Evolutionary conservation across 2,888 invertebrate species (phyloP).

Genomic region (Lithosia quadra): DNA sequence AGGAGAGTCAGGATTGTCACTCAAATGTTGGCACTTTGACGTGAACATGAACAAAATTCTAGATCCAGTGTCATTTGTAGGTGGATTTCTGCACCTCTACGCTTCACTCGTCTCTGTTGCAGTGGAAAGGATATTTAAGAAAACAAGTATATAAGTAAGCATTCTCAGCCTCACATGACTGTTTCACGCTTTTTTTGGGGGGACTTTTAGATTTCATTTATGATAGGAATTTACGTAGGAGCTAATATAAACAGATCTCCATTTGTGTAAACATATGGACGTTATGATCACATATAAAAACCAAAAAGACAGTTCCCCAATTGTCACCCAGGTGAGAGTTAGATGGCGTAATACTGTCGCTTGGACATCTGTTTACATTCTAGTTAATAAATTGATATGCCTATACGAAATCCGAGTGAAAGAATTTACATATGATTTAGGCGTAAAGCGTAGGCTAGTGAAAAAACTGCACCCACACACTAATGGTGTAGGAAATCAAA

Average conservation of each 20-base stretch:
- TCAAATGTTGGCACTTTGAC: too few species aligned
- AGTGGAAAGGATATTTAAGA: neutral
- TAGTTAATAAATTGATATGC: slow-evolving; percentile 20
- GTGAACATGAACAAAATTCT: neutral
- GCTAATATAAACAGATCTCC: neutral
- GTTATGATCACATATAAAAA: slow-evolving; percentile 7
- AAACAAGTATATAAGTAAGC: neutral
- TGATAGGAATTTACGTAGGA: slow-evolving; percentile 2
- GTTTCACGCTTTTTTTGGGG: neutral
- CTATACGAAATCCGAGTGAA: slow-evolving; percentile 21
- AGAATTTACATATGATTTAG: slow-evolving; percentile 47
- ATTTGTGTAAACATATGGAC: neutral
- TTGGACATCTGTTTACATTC: neutral
- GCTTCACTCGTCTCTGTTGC: too few species aligned
- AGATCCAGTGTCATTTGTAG: neutral
- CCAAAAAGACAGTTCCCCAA: slow-evolving; percentile 11
- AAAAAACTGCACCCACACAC: slow-evolving; percentile 56
- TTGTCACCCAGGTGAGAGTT: slow-evolving; percentile 20
- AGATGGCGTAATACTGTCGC: slow-evolving; percentile 5
- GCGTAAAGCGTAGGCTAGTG: slow-evolving; percentile 51
- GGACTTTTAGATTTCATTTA: neutral
- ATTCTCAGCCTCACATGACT: neutral
- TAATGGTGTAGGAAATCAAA: slow-evolving; percentile 47
- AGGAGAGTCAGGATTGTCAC: too few species aligned
- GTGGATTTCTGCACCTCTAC: neutral